Base-by-base conservation (phyloP, 2,113 vertebrate species). In the Perca schrenkii region DNA sequence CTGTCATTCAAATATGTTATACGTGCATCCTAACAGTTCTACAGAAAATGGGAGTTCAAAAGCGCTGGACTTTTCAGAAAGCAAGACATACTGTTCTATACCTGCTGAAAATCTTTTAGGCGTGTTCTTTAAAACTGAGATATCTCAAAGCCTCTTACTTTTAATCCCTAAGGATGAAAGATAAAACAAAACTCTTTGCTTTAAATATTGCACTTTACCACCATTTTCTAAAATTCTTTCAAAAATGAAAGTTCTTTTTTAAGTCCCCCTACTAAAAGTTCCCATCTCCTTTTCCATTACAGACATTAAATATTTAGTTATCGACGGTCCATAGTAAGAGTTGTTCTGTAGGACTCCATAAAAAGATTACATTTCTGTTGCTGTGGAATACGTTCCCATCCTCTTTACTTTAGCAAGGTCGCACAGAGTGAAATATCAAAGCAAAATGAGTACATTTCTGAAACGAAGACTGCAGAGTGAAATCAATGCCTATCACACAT, bases 401-500 rank as follows among this genome's bases (percentile, higher is more conserved):
- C 12, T 81, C 15, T 80, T 81, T 76, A 60, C 83, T 78, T 87
- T 89, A 67, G 77, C 73, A 80, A 81, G 83, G 79, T 74, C 49
- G 25, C 54, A 73, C 53, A 25, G 68, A 86, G 61, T 77, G n/a
- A 88, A 86, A 86, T 86, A 88, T 92, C 91, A 91, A 94, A 91
- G 88, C 77, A 80, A 69, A 84, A 84, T 78, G 43, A 57, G 80
- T 83, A 68, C 88, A 89, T 88, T 85, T 79, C 83, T 83, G 66
- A 92, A 91, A 84, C 89, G 87, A 91, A 92, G 88, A 73, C 63
- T 77, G 69, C 70, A 53, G 50, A 60, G 83, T 79, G 69, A 92
- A 91, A 90, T 88, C 88, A 89, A 53, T 87, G 83, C 57, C 78
- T 76, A 79, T 84, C 68, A 81, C 82, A 90, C 77, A 88, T 92